phyloP scores from a whole-genome alignment of 2,888 invertebrate species.

The Cylloceria caligata region DNA sequence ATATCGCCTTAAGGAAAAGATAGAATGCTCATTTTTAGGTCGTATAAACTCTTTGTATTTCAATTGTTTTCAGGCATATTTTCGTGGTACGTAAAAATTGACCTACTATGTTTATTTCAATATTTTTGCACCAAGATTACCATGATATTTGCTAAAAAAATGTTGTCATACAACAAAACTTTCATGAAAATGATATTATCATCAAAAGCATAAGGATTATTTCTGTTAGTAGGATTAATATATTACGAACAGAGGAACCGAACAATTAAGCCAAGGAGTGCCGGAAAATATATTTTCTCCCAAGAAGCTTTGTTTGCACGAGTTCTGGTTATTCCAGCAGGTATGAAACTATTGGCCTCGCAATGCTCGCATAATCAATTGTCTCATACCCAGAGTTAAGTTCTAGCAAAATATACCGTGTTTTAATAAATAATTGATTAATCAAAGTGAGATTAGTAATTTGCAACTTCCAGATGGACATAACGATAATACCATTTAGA shows the following conservation, averaged over 20 bases:
- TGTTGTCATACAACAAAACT: not conserved
- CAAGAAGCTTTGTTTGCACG: not conserved
- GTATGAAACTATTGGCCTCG: constrained; percentile 51
- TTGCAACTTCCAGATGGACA: not conserved
- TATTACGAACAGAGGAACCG: not conserved
- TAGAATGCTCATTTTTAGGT: not conserved
- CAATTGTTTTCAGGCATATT: not conserved
- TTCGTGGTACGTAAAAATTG: constrained; percentile 70
- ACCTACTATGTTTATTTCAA: constrained; percentile 70
- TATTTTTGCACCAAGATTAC: constrained; percentile 61
- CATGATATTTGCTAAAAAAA: too few species aligned
- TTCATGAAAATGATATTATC: not conserved
- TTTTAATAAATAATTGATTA: too few species aligned
- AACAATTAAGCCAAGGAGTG: constrained; percentile 1
- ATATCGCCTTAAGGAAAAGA: too few species aligned
- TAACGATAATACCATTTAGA: not conserved
- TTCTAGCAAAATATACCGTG: too few species aligned
- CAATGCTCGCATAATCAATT: constrained; percentile 46
- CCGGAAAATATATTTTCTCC: not conserved
- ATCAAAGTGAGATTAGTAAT: too few species aligned
- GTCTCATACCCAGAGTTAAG: constrained; percentile 30
- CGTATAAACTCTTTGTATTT: not conserved
- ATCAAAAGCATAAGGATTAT: not conserved
- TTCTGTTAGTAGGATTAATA: not conserved
- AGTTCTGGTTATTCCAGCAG: not conserved